phyloP scores from a whole-genome alignment of 2,797 vertebrate genomes.

The Distichodus sexfasciatus region DNA sequence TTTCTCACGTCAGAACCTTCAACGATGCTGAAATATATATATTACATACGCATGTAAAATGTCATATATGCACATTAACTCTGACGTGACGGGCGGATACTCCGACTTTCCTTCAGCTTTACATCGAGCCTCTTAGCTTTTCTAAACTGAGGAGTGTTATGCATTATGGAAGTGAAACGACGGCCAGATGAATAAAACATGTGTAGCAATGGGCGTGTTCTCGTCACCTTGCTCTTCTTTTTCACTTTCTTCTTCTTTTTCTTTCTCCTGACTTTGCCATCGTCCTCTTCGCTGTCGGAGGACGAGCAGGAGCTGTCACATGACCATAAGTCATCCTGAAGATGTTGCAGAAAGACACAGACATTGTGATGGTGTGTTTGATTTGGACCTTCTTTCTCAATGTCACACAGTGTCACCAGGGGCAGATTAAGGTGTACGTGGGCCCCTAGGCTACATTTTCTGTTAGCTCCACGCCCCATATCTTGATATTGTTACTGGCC shows the following conservation, averaged over 20 bases:
- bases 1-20: not conserved
- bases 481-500: too few relatives aligned
- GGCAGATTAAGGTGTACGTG: too few relatives aligned
- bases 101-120: not conserved
- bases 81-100: not conserved
- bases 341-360: not conserved
- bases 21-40: not conserved
- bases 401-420: too few relatives aligned
- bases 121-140: too few relatives aligned
- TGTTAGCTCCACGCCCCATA: too few relatives aligned
- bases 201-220: too few relatives aligned
- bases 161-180: not conserved
- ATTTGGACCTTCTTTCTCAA: too few relatives aligned
- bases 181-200: not conserved
- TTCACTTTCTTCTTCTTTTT: constrained; percentile 40
- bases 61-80: not conserved
- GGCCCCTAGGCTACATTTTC: too few relatives aligned
- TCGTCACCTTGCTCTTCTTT: constrained; percentile 30
- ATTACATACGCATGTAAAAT: not conserved
- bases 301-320: constrained; percentile 41
- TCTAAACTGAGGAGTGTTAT: not conserved
- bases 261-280: constrained; percentile 4
- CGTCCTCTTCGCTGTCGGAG: constrained; percentile 25
- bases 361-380: too few relatives aligned
- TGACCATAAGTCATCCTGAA: constrained; percentile 20